Conservation (phyloP, 2,888 invertebrate genomes). For the Pollenia griseotomentosa region DNA sequence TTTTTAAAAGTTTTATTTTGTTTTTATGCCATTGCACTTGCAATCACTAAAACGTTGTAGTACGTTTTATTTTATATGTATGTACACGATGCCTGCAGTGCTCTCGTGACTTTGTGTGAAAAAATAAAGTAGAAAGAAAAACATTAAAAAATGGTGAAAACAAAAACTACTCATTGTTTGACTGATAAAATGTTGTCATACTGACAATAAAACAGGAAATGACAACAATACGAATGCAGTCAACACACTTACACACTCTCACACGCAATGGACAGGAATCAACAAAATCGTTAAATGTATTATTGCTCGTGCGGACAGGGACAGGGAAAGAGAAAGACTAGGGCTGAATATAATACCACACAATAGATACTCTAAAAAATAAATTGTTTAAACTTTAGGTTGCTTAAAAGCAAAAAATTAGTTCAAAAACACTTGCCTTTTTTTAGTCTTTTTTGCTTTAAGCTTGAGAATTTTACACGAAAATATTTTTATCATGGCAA, state of each 20-base stretch:
- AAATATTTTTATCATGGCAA: too few species aligned
- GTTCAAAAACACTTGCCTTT: not conserved
- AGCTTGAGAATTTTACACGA: too few species aligned
- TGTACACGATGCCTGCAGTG: not conserved
- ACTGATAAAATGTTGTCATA: constrained; percentile 64
- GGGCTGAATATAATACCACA: not conserved
- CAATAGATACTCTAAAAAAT: not conserved
- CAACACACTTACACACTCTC: not conserved
- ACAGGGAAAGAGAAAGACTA: not conserved
- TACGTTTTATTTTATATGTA: constrained; percentile 8
- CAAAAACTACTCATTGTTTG: constrained; percentile 40
- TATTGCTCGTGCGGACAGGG: not conserved
- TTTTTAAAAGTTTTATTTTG: constrained; percentile 4
- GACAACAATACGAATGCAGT: not conserved
- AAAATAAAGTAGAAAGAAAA: not conserved
- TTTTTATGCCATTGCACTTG: constrained; percentile 33
- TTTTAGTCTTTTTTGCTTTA: not conserved
- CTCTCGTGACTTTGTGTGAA: constrained; percentile 18
- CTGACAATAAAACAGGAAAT: constrained; percentile 50
- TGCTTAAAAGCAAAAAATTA: not conserved
- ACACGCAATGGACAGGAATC: not conserved
- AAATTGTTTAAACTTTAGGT: constrained; percentile 32
- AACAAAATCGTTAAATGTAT: not conserved
- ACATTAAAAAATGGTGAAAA: constrained; percentile 20
- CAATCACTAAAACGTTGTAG: not conserved